phyloP scores from a whole-genome alignment of 2,888 invertebrate species.

The Phytoseiulus persimilis region DNA sequence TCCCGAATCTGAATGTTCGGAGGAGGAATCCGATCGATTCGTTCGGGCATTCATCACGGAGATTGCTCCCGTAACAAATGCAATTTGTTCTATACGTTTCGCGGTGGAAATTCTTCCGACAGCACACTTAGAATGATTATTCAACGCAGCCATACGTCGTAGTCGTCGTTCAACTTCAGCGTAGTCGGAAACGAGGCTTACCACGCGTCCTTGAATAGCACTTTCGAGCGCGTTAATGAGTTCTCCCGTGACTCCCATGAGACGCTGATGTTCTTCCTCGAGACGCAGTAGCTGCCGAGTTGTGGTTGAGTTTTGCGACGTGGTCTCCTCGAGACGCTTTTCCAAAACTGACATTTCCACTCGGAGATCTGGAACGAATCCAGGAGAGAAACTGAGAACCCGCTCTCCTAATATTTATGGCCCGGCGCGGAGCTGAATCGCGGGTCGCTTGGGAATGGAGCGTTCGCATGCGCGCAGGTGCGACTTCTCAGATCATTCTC shows the following conservation, averaged over 20 bases:
- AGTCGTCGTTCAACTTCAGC: background rate
- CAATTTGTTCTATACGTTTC: no score
- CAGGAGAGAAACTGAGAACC: background rate
- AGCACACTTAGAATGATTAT: background rate
- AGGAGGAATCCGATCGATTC: no score
- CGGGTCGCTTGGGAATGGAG: no score
- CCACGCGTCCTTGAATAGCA: slow-evolving; percentile 55
- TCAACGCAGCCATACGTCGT: background rate
- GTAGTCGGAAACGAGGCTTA: slow-evolving; percentile 45
- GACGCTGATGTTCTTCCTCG: slow-evolving; percentile 52
- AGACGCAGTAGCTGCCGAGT: slow-evolving; percentile 44
- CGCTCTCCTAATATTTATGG: background rate
- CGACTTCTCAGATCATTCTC: no score
- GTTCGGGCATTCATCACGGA: no score
- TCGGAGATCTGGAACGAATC: slow-evolving; percentile 30
- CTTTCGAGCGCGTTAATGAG: slow-evolving; percentile 57
- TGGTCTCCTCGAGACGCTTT: slow-evolving; percentile 12
- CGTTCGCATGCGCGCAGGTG: no score
- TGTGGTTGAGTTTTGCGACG: slow-evolving; percentile 39
- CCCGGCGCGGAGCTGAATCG: background rate
- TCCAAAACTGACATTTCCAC: slow-evolving; percentile 31
- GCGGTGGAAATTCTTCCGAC: background rate
- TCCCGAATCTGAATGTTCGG: no score
- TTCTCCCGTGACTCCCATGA: slow-evolving; percentile 56
- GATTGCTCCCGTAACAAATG: no score